phyloP scores from a whole-genome alignment of 2,113 vertebrate genomes.

The Austrofundulus limnaeus region DNA sequence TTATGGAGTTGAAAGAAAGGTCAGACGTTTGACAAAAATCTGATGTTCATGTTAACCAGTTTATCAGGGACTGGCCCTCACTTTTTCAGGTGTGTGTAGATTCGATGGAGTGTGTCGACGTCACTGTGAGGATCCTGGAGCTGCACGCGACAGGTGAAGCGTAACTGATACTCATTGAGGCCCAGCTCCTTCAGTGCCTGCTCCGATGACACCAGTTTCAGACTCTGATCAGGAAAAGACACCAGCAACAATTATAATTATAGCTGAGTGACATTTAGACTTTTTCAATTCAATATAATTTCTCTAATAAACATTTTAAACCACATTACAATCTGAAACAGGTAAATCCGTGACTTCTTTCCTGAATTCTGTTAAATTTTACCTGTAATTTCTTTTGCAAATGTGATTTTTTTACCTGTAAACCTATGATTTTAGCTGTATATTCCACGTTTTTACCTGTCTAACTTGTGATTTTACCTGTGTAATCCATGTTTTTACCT shows the following conservation, averaged over 20 bases:
- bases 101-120: constrained; percentile 82
- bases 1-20: neutral
- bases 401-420: too few species aligned
- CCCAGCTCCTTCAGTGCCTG: constrained; percentile 96
- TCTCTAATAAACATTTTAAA: too few species aligned
- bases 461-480: too few species aligned
- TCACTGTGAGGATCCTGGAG: constrained; percentile 91
- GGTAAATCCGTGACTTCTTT: too few species aligned
- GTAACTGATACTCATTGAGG: constrained; percentile 91
- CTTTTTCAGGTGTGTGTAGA: constrained; percentile 94
- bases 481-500: too few species aligned
- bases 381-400: too few species aligned
- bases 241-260: neutral
- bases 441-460: too few species aligned
- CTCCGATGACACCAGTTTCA: constrained; percentile 90
- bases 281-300: too few species aligned
- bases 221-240: constrained; percentile 75
- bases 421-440: too few species aligned
- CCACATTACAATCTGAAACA: too few species aligned
- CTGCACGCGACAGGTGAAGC: constrained; percentile 94
- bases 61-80: constrained; percentile 28
- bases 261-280: neutral
- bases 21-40: neutral
- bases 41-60: neutral
- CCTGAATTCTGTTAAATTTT: too few species aligned